These are phyloP conservation scores for Butorides virescens DNA, from an alignment of 2,113 vertebrate genomes.

Conservation along the genomic window DNA sequence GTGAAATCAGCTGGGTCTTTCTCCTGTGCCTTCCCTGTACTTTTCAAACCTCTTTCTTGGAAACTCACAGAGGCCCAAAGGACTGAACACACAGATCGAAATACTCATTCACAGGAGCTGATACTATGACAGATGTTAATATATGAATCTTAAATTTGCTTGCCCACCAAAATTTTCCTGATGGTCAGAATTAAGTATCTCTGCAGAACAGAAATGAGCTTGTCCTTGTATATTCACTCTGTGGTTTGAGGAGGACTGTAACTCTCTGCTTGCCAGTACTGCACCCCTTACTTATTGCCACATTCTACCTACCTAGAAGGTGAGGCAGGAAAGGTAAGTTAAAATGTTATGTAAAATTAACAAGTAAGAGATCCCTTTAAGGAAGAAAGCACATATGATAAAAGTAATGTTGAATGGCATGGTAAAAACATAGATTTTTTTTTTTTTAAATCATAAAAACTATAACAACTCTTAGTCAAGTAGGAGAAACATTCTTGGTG, in stretches of 20 bases:
- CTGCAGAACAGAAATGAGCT: not conserved
- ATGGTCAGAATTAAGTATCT: not conserved
- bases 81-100: not conserved
- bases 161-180: not conserved
- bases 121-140: not conserved
- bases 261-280: not conserved
- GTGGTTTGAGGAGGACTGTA: not conserved
- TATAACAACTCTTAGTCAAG: not conserved
- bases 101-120: not conserved
- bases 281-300: not conserved
- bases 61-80: not conserved
- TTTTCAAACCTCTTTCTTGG: not conserved
- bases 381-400: not conserved
- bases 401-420: not conserved
- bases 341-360: not conserved
- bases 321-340: not conserved
- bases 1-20: not conserved
- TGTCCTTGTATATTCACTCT: not conserved
- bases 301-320: not conserved
- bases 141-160: not conserved
- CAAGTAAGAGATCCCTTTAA: not conserved
- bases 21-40: not conserved
- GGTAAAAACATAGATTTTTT: not conserved
- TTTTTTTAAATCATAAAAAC: not conserved
- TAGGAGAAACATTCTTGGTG: not conserved